Base-by-base conservation (phyloP, 2,797 vertebrate species). In the Tinamus major region DNA sequence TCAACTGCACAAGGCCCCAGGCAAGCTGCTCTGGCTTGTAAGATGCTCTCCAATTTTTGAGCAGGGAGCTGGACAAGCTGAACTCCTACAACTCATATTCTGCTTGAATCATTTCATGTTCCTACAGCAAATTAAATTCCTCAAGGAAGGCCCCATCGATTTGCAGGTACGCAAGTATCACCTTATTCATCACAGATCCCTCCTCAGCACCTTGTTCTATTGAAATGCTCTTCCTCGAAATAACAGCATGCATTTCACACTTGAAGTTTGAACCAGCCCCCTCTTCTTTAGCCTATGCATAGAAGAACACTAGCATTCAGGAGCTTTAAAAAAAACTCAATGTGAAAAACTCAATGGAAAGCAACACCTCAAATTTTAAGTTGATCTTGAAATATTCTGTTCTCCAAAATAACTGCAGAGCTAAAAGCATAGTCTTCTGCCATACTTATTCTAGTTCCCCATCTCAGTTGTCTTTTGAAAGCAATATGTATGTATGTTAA, bases 381-480 rank as follows among this genome's bases (percentile, higher is more conserved):
- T 86, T 67, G 16, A 20, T 80, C 89, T 63, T 85, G 49, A 90
- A 96, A 95, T 84, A 93, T 91, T 92, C 93, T 87, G 39, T 55
- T 72, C 63, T 93, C 87, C 59, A 87, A 95, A 97, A 97, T 94
- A 97, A 96, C 96, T 79, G 84, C 80, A 95, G 87, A 94, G 83
- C 90, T 96, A 91, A 93, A 96, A 96, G 79, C 87, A 78, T 79
- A 65, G 46, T 84, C 89, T 89, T 95, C 55, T 88, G 86, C 46
- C 39, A 5, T 39, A 23, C 53, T 72, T 69, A 37, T 68, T 72
- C 78, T 84, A 65, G n/a, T 56, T 63, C 74, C 48, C 63, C 48
- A 79, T 65, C 55, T 27, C 44, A 49, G 10, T 68, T 19, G 33
- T 84, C 67, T 89, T 69, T 55, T 72, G 55, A 91, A 91, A 67